phyloP scores from a whole-genome alignment of 2,888 invertebrate species.

The Cancer borealis region DNA sequence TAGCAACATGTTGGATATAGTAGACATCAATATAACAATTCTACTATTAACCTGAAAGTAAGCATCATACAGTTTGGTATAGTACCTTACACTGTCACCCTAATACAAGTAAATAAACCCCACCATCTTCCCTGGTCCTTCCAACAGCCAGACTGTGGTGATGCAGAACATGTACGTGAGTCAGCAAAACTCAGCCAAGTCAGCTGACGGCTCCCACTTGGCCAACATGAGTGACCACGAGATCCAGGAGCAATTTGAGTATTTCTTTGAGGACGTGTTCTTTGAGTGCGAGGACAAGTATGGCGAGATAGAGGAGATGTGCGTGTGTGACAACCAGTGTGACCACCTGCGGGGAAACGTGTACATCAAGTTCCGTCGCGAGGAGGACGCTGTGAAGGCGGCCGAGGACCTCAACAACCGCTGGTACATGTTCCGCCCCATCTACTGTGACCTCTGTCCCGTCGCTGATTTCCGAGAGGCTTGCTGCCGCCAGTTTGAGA shows the following conservation, averaged over 20 bases:
- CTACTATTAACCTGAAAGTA: not conserved
- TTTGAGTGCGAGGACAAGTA: constrained; percentile 83
- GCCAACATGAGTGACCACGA: constrained; percentile 80
- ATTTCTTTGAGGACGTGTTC: constrained; percentile 84
- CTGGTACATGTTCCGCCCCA: constrained; percentile 83
- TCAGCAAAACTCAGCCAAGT: constrained; percentile 82
- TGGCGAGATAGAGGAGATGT: constrained; percentile 84
- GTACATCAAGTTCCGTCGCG: constrained; percentile 83
- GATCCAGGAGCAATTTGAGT: constrained; percentile 83
- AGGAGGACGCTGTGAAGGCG: constrained; percentile 83
- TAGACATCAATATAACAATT: not conserved
- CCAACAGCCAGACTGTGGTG: constrained; percentile 83
- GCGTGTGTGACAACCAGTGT: constrained; percentile 84
- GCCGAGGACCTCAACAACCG: constrained; percentile 83
- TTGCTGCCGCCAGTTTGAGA: constrained; percentile 83
- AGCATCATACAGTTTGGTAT: not conserved
- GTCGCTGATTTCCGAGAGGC: constrained; percentile 84
- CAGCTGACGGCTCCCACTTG: constrained; percentile 81
- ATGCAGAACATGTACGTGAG: constrained; percentile 83
- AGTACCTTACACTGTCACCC: not conserved
- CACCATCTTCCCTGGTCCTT: not conserved
- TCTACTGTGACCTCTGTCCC: constrained; percentile 83
- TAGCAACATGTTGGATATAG: not conserved
- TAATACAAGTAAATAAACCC: not conserved
- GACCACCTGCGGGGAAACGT: constrained; percentile 84